These are phyloP conservation scores for Capitella teleta DNA, from an alignment of 1,140 invertebrate species.

Conservation along the genomic window DNA sequence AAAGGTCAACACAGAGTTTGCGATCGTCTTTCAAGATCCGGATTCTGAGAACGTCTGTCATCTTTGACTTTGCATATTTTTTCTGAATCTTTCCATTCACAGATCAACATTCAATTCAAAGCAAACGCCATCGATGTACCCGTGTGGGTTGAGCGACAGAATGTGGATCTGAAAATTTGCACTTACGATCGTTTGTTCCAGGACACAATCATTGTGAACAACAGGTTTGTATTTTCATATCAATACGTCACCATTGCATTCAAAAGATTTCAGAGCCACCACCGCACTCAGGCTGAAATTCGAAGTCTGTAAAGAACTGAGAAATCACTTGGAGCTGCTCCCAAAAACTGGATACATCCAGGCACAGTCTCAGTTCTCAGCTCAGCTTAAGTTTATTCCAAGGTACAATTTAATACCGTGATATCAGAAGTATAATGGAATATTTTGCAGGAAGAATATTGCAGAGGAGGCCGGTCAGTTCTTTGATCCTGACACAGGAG, in stretches of 20 bases:
- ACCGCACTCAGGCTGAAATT: conserved; percentile 36
- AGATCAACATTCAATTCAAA: conserved; percentile 28
- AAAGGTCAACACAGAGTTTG: conserved; percentile 31
- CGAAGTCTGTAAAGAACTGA: conserved; percentile 36
- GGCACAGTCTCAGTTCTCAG: conserved; percentile 40
- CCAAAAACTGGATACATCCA: conserved; percentile 42
- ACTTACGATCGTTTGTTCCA: conserved; percentile 42
- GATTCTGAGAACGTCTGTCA: conserved; percentile 32
- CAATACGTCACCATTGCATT: neutral
- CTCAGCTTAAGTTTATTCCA: conserved; percentile 40
- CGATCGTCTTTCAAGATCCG: conserved; percentile 29
- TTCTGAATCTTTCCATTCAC: conserved; percentile 1
- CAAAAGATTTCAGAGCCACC: conserved; percentile 24
- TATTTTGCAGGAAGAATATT: conserved; percentile 25
- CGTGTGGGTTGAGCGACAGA: conserved; percentile 38
- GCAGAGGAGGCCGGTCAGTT: conserved; percentile 31
- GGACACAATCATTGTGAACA: conserved; percentile 38
- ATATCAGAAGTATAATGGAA: neutral
- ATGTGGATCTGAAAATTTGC: conserved; percentile 40
- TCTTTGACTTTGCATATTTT: too few species aligned
- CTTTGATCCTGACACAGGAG: conserved; percentile 39
- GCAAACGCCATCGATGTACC: conserved; percentile 41
- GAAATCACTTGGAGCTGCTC: conserved; percentile 37
- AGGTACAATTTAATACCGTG: conserved; percentile 12
- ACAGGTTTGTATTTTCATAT: too few species aligned